Percentiles rank a stretch among this genome's conserved stretches.
These are phyloP conservation scores for Boleophthalmus pectinirostris DNA, from an alignment of 2,113 vertebrate genomes.

Conservation along the genomic window DNA sequence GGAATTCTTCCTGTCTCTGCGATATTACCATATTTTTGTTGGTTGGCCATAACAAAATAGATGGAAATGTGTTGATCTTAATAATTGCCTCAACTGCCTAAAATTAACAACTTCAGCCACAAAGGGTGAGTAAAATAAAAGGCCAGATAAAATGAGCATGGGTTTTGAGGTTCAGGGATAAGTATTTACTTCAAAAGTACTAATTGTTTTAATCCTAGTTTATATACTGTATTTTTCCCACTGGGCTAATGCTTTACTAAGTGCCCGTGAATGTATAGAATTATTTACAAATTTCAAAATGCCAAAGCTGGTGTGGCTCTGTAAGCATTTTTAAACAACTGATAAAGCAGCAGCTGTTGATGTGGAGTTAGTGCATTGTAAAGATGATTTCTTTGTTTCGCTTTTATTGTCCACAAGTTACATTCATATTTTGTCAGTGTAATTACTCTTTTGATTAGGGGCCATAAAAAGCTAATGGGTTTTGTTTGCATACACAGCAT, in stretches of 20 bases:
- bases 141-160: not conserved
- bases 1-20: not conserved
- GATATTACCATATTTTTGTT: not conserved
- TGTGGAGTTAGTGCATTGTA: slow-evolving; percentile 25
- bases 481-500: slow-evolving; percentile 46
- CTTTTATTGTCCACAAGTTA: slow-evolving; percentile 24
- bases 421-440: slow-evolving; percentile 29
- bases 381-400: slow-evolving; percentile 48
- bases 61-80: not conserved
- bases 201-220: not conserved
- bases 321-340: not conserved
- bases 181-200: not conserved
- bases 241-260: not conserved
- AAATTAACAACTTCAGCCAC: not conserved
- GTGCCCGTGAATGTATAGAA: not conserved
- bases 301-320: not conserved
- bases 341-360: slow-evolving; percentile 12
- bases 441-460: slow-evolving; percentile 41
- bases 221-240: no score
- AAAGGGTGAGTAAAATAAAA: not conserved
- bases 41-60: not conserved
- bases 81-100: not conserved
- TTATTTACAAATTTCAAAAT: not conserved
- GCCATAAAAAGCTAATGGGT: slow-evolving; percentile 51
- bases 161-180: not conserved